These are phyloP conservation scores for Galleria mellonella DNA, from an alignment of 1,140 invertebrate species.

Conservation along the genomic window DNA sequence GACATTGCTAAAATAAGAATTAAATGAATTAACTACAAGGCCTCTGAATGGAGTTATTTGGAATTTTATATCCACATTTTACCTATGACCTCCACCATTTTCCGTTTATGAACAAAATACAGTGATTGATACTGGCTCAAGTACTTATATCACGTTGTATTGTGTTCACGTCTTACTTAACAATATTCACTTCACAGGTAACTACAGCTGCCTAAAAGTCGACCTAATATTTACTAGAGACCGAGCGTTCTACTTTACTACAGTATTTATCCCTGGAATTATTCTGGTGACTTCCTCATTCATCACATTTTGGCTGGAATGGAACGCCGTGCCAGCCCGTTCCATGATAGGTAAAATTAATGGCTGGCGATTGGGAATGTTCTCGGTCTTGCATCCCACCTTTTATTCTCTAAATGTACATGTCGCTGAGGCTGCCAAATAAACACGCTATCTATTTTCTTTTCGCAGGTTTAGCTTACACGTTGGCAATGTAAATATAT, in stretches of 20 bases:
- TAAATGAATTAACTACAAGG: constrained; percentile 39
- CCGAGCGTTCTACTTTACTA: constrained; percentile 92
- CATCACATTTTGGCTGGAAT: constrained; percentile 95
- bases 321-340: constrained; percentile 92
- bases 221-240: constrained; percentile 87
- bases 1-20: constrained; percentile 5
- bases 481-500: constrained; percentile 12
- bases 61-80: constrained; percentile 43
- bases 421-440: constrained; percentile 53
- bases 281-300: constrained; percentile 93
- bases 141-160: constrained; percentile 8
- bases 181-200: constrained; percentile 78
- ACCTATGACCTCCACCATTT: constrained; percentile 21
- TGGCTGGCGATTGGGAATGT: constrained; percentile 56
- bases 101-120: constrained; percentile 14
- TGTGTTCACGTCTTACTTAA: constrained; percentile 41
- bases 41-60: constrained; percentile 73
- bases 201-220: constrained; percentile 93
- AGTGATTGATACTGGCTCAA: neutral
- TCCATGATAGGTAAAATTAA: constrained; percentile 86
- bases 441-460: constrained; percentile 50
- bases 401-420: constrained; percentile 39
- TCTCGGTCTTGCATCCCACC: constrained; percentile 57
- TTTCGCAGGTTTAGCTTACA: constrained; percentile 41
- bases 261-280: constrained; percentile 93